Evolutionary conservation across 1,140 invertebrate genomes (phyloP).

Genomic region (Asobara japonica): DNA sequence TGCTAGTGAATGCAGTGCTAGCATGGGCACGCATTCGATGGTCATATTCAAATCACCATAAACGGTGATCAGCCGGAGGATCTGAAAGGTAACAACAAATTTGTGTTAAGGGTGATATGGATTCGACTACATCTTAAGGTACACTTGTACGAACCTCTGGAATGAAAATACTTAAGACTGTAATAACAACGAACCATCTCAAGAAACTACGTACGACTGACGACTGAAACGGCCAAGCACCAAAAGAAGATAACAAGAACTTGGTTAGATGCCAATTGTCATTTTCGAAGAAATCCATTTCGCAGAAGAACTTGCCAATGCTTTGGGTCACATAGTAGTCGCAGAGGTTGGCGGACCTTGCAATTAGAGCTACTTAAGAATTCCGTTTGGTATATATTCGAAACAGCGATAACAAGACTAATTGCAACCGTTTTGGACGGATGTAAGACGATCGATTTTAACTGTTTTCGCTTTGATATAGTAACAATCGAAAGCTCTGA

Average conservation of each 20-base stretch:
- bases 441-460: too few species aligned
- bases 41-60: neutral
- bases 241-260: conserved; percentile 23
- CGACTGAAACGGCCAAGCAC: conserved; percentile 26
- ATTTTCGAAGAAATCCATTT: conserved; percentile 25
- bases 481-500: too few species aligned
- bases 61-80: conserved; percentile 6
- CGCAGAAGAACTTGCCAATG: neutral
- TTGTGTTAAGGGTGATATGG: too few species aligned
- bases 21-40: conserved; percentile 23
- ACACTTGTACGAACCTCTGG: conserved; percentile 11
- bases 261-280: conserved; percentile 22
- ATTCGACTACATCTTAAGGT: neutral
- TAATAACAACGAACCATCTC: neutral
- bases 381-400: neutral
- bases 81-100: conserved; percentile 10
- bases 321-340: neutral
- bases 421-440: neutral
- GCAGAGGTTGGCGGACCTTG: neutral
- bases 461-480: too few species aligned
- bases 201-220: neutral
- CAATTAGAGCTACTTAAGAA: neutral
- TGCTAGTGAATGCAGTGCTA: conserved; percentile 22
- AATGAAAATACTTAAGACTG: conserved; percentile 22
- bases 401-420: neutral